Conservation (phyloP, 1,140 invertebrate species). For the Brachionus asplanchnoidis region DNA sequence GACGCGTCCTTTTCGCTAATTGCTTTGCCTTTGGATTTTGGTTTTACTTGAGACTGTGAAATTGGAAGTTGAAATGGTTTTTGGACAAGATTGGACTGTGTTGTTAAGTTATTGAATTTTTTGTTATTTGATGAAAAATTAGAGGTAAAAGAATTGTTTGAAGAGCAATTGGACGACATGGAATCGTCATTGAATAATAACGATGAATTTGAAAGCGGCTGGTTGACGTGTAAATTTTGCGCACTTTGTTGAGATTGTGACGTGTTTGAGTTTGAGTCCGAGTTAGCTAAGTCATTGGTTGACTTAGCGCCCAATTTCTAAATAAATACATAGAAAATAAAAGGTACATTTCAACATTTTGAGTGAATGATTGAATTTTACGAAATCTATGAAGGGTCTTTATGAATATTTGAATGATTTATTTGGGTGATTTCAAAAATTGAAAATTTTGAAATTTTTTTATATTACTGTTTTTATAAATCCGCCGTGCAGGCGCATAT, state of each 20-base stretch:
- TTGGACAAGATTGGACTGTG: not conserved
- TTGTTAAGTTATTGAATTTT: not conserved
- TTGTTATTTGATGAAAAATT: slow-evolving; percentile 28
- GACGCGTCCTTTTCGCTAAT: not conserved
- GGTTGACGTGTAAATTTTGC: not conserved
- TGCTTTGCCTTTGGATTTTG: not conserved
- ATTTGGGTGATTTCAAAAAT: not conserved
- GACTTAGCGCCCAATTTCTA: slow-evolving; percentile 32
- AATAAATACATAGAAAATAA: slow-evolving; percentile 17
- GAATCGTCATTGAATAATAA: slow-evolving; percentile 34
- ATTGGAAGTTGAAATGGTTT: not conserved
- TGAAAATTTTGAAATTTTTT: slow-evolving; percentile 14
- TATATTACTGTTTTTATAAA: slow-evolving; percentile 68
- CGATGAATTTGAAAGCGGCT: slow-evolving; percentile 1
- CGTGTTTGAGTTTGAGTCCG: slow-evolving; percentile 10
- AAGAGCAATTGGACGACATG: slow-evolving; percentile 37
- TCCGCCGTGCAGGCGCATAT: slow-evolving; percentile 90
- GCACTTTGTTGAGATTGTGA: not conserved
- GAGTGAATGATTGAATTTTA: not conserved
- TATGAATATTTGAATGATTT: not conserved
- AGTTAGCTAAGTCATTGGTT: not conserved
- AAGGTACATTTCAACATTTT: not conserved
- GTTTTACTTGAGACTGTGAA: not conserved
- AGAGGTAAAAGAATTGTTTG: slow-evolving; percentile 28
- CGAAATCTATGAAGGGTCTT: not conserved